These are phyloP conservation scores for Linurgus olivaceus DNA, from an alignment of 2,797 vertebrate genomes.

Conservation along the genomic window DNA sequence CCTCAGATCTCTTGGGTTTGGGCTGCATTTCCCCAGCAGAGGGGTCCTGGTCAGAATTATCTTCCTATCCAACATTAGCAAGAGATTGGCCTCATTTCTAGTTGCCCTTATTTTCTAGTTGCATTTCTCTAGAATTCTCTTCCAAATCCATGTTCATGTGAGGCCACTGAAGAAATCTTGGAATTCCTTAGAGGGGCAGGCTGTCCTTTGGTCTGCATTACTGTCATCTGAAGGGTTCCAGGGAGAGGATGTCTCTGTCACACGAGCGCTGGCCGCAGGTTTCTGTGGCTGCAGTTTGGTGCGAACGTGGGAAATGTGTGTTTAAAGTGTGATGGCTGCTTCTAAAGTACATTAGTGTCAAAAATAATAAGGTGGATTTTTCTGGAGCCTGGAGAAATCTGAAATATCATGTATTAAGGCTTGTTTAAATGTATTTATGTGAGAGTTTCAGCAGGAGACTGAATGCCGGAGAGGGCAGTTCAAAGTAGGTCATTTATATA, in stretches of 20 bases:
- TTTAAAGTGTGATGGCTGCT: neutral
- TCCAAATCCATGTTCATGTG: neutral
- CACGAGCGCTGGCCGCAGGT: rapidly evolving
- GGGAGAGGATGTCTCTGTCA: neutral
- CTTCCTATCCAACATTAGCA: neutral
- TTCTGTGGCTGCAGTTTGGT: rapidly evolving
- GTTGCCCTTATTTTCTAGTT: neutral
- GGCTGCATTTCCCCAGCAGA: neutral
- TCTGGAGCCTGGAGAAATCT: neutral
- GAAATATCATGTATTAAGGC: neutral
- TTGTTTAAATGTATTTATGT: neutral
- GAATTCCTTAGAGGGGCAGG: neutral
- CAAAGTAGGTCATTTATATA: conserved; percentile 13
- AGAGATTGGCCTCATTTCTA: neutral
- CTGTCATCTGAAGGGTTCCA: neutral
- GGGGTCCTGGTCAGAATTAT: neutral
- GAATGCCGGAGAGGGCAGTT: neutral
- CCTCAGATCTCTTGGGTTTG: neutral
- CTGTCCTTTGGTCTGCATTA: rapidly evolving
- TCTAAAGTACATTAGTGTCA: neutral
- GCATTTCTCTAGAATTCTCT: neutral
- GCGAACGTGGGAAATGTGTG: rapidly evolving
- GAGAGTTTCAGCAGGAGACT: neutral
- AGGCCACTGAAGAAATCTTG: neutral
- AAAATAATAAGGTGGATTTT: neutral